A percentile compares a stretch with the other conserved stretches of the same genome.
Evolutionary conservation across 2,797 vertebrate genomes (phyloP).

Genomic region (Phalloptychus januarius): DNA sequence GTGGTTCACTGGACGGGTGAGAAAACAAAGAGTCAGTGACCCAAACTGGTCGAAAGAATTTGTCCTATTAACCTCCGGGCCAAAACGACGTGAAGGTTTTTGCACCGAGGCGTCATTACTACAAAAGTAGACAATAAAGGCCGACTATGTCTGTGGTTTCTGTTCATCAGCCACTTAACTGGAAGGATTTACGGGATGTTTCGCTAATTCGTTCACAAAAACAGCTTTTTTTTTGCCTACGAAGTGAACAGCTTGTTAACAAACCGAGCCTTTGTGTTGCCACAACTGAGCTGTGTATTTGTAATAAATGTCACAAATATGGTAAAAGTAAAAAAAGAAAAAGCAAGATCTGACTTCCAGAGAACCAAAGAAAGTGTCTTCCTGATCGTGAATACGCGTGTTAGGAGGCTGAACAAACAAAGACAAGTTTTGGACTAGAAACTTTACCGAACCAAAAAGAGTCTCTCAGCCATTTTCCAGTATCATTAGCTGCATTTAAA

Average conservation of each 20-base stretch:
- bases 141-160: constrained; percentile 45
- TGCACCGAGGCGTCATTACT: constrained; percentile 34
- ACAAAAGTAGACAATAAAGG: constrained; percentile 27
- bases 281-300: background rate
- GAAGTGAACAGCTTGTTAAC: background rate
- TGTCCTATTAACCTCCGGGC: constrained; percentile 18
- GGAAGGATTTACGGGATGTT: constrained; percentile 59
- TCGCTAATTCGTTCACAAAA: constrained; percentile 41
- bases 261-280: background rate
- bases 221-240: background rate
- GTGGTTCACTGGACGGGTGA: constrained; percentile 50
- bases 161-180: constrained; percentile 66
- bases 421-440: background rate
- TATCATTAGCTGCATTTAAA: background rate
- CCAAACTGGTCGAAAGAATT: constrained; percentile 50
- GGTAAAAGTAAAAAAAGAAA: background rate
- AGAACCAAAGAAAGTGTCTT: background rate
- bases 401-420: background rate
- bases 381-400: background rate
- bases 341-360: background rate
- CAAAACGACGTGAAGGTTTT: constrained; percentile 34
- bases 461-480: background rate
- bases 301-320: background rate
- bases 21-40: constrained; percentile 47
- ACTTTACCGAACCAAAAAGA: background rate